Evolutionary conservation across 2,888 invertebrate species (phyloP).

Genomic region (Fragum whitleyi): DNA sequence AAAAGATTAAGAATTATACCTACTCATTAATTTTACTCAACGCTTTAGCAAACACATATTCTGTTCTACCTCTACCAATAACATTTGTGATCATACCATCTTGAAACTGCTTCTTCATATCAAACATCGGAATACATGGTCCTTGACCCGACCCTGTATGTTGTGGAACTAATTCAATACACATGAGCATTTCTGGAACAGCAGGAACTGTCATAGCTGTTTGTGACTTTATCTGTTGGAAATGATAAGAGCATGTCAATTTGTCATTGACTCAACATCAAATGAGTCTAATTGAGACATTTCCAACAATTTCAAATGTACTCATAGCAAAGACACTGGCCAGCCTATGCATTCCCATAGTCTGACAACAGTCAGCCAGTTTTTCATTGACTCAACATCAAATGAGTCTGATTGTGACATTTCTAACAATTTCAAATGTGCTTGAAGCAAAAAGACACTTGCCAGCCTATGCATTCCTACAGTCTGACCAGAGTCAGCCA

Average conservation of each 20-base stretch:
- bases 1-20: background rate
- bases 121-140: slow-evolving; percentile 36
- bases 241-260: no score
- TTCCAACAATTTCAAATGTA: no score
- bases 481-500: no score
- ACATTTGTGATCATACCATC: slow-evolving; percentile 48
- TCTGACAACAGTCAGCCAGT: no score
- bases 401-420: no score
- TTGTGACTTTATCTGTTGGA: slow-evolving; percentile 61
- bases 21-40: slow-evolving; percentile 55
- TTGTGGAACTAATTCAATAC: slow-evolving; percentile 49
- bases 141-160: background rate
- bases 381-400: no score
- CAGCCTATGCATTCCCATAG: no score
- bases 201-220: slow-evolving; percentile 51
- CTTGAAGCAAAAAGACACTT: no score
- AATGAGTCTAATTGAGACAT: no score
- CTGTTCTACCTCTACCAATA: slow-evolving; percentile 63
- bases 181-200: slow-evolving; percentile 65
- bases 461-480: no score
- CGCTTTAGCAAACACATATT: slow-evolving; percentile 67
- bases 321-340: no score
- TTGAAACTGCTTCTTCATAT: slow-evolving; percentile 22
- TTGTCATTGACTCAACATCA: background rate
- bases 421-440: no score